phyloP scores from a whole-genome alignment of 2,888 invertebrate genomes.

The Trachelus stipa region DNA sequence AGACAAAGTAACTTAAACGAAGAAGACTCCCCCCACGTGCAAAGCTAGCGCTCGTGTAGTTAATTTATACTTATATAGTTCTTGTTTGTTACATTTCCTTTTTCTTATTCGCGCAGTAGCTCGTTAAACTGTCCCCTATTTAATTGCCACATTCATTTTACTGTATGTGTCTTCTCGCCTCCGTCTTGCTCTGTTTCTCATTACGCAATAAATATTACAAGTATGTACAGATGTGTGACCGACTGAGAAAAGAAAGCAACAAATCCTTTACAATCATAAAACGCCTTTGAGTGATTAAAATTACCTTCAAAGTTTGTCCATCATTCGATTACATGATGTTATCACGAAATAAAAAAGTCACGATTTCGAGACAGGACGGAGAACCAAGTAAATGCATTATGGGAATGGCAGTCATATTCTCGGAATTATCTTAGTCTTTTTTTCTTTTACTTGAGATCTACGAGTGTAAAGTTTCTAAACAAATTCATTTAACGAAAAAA shows the following conservation, averaged over 20 bases:
- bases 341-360: not conserved
- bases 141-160: not conserved
- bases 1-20: not conserved
- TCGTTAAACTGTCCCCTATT: not conserved
- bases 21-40: not conserved
- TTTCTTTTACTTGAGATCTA: not conserved
- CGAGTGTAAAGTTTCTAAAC: not conserved
- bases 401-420: not conserved
- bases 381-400: not conserved
- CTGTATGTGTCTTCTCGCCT: slow-evolving; percentile 12
- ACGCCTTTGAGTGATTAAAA: not conserved
- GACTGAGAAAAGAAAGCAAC: not conserved
- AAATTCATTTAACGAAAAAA: not conserved
- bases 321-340: not conserved
- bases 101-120: not conserved
- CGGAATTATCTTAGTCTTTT: not conserved
- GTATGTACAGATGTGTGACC: slow-evolving; percentile 54
- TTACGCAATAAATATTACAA: slow-evolving; percentile 63
- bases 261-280: not conserved
- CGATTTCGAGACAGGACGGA: not conserved
- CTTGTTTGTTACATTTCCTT: not conserved
- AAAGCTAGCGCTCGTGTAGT: not conserved
- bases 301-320: not conserved
- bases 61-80: not conserved
- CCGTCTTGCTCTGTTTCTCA: slow-evolving; percentile 11